phyloP scores from a whole-genome alignment of 2,797 vertebrate genomes.

The Ptychobarbus kaznakovi region DNA sequence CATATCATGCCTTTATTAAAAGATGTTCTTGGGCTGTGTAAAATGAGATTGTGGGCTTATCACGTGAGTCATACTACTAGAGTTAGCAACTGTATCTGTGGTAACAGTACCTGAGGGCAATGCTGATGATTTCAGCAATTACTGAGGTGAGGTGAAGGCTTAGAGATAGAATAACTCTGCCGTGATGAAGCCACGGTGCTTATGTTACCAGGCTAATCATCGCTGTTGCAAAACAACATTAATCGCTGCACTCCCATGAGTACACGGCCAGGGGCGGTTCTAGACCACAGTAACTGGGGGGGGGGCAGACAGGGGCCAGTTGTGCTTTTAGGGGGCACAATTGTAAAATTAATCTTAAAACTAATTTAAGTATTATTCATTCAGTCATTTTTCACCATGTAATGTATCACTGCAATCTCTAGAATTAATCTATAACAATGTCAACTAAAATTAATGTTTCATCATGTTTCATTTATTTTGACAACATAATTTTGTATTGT shows the following conservation, averaged over 20 bases:
- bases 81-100: conserved; percentile 40
- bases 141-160: conserved; percentile 42
- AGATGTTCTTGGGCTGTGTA: conserved; percentile 28
- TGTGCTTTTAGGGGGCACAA: no score
- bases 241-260: conserved; percentile 12
- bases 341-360: no score
- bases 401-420: no score
- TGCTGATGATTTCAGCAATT: conserved; percentile 49
- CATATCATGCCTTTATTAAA: conserved; percentile 58
- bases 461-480: no score
- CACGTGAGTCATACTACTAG: conserved; percentile 36
- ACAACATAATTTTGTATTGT: no score
- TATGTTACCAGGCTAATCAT: conserved; percentile 42
- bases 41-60: conserved; percentile 48
- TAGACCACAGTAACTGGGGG: no score
- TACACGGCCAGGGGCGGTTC: neutral
- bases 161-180: conserved; percentile 35
- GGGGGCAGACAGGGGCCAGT: no score
- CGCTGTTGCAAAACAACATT: conserved; percentile 45
- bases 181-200: conserved; percentile 23
- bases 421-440: no score
- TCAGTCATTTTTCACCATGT: no score
- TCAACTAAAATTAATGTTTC: no score
- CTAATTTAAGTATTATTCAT: no score
- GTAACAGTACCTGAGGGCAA: conserved; percentile 50